Conservation (phyloP, 2,113 vertebrate species). For the Phrynocephalus versicolor region DNA sequence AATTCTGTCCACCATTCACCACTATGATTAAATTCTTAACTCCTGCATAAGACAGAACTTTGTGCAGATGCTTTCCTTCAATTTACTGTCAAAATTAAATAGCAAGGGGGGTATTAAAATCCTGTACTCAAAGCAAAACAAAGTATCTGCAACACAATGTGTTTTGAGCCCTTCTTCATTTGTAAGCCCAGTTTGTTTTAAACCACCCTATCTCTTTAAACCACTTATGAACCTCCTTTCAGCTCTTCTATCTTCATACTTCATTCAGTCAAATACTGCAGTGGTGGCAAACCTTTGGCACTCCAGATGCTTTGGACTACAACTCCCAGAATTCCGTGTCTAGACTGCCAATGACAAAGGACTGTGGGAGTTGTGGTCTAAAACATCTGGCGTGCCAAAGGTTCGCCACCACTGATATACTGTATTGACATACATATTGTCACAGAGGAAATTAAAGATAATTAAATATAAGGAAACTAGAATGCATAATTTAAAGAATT, state of each 20-base stretch:
- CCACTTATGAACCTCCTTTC: background rate
- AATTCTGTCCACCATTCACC: background rate
- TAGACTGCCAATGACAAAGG: no score
- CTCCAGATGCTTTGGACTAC: no score
- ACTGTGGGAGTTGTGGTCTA: no score
- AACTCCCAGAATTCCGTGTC: no score
- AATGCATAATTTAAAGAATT: constrained; percentile 10
- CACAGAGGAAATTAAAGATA: background rate
- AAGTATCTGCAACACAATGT: background rate
- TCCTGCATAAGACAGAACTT: background rate
- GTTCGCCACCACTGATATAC: no score
- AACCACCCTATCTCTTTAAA: constrained; percentile 2
- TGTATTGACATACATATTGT: background rate
- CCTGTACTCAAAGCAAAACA: background rate
- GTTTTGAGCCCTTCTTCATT: background rate
- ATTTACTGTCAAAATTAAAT: background rate
- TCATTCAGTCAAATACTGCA: no score
- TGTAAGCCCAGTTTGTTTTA: background rate
- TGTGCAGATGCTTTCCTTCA: background rate
- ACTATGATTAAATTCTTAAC: background rate
- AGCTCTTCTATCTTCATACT: background rate
- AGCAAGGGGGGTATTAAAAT: accelerated
- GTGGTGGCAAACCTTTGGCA: no score
- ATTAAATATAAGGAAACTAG: background rate
- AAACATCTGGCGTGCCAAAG: no score